Base-by-base conservation (phyloP, 2,888 invertebrate genomes). In the Neocrepidodera transversa region DNA sequence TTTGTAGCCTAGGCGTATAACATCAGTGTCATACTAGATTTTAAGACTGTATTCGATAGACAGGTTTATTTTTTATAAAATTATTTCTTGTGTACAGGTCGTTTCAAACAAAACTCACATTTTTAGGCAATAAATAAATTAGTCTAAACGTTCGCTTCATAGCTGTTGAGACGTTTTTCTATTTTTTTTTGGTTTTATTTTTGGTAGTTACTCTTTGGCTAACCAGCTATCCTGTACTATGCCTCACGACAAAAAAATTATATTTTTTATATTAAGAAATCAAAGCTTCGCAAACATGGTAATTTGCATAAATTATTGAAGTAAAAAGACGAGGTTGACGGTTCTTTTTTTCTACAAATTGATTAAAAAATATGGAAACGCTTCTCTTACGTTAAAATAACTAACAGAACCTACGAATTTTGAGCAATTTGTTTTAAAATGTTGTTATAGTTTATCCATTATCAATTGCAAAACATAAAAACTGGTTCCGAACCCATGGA, bases 21-120 rank as follows among this genome's bases (percentile, higher is more conserved):
- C 53, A 60, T 67, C 65, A 40, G 45, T 58, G 65, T 65, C 62
- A 62, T 54, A 55, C 26, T 68, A 67, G 65, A 45, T 60, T 51
- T 35, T 69, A 68, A 68, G 68, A 67, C 66, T 67, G 65, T 63
- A 65, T 48, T 63, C 55, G 53, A 26, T 56, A 62, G 52, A 57
- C 53, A 59, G 28, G 26, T 59, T 60, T 65, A 60, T 65, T 65
- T 65, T 65, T 65, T 56, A 60, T 62, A 53, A 32, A 48, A 52
- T 58, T 45, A 48, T 52, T 60, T 42, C n/a, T 61, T 38, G 47
- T 43, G 48, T 45, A 55, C 49, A 57, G 57, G 54, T 56, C 56
- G 58, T 43, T 55, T 62, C 55, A 53, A 16, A 50, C 30, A 16
- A 42, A 32, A 5, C 32, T 49, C 32, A 49, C 18, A 17, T 26